phyloP scores from a whole-genome alignment of 1,140 invertebrate genomes.

The Polyergus mexicanus region DNA sequence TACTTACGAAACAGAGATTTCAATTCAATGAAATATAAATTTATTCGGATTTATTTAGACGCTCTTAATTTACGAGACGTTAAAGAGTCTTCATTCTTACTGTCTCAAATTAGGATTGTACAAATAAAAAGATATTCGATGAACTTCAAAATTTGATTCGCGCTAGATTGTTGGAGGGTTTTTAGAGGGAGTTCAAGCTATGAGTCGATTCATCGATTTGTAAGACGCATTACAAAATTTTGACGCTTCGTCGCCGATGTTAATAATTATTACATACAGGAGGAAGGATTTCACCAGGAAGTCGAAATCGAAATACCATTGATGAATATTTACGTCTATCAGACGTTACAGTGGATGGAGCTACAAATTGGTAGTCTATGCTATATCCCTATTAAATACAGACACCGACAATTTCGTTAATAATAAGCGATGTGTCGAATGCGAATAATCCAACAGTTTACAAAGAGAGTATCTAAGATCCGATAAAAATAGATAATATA shows the following conservation, averaged over 20 bases:
- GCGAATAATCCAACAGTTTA: not conserved
- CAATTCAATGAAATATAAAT: not conserved
- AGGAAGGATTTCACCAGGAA: slow-evolving; percentile 7
- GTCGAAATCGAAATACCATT: not conserved
- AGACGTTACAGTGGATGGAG: slow-evolving; percentile 18
- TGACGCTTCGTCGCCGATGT: slow-evolving; percentile 1
- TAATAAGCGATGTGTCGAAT: not conserved
- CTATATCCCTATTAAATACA: not conserved
- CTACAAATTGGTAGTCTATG: slow-evolving; percentile 16
- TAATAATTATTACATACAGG: slow-evolving; percentile 21
- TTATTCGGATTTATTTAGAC: no score
- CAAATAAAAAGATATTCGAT: not conserved
- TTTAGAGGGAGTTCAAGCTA: not conserved
- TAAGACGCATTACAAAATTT: slow-evolving; percentile 15
- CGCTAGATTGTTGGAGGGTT: no score
- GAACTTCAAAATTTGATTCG: no score
- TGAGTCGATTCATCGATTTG: slow-evolving; percentile 22
- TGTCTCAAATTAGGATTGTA: not conserved
- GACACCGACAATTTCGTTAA: not conserved
- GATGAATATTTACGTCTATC: slow-evolving; percentile 45
- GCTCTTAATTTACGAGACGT: not conserved
- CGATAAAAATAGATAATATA: no score
- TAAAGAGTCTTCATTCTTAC: not conserved
- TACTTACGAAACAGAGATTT: not conserved
- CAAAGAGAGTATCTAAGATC: no score